These are phyloP conservation scores for Macrophya alboannulata DNA, from an alignment of 2,888 invertebrate species.

Conservation along the genomic window DNA sequence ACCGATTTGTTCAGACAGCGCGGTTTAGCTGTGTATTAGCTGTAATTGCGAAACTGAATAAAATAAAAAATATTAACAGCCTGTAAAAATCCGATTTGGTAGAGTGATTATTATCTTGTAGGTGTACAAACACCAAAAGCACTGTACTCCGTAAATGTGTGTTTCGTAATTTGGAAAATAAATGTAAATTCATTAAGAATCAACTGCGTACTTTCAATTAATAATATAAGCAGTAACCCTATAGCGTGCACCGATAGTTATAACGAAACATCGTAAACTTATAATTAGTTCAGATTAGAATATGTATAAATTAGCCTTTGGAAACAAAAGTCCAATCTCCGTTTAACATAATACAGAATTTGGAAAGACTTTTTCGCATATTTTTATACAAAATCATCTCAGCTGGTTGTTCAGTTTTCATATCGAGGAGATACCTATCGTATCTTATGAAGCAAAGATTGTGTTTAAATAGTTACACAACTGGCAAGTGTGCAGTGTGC, in stretches of 20 bases:
- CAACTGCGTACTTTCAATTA: not conserved
- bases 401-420: too few relatives aligned
- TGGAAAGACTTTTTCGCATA: too few relatives aligned
- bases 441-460: too few relatives aligned
- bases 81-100: too few relatives aligned
- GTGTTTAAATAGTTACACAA: too few relatives aligned
- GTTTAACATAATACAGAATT: too few relatives aligned
- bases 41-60: not conserved
- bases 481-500: too few relatives aligned
- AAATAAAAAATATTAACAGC: not conserved
- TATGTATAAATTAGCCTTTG: not conserved
- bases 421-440: too few relatives aligned
- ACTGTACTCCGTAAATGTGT: not conserved
- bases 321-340: not conserved
- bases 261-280: not conserved
- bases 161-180: not conserved
- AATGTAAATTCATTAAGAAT: not conserved
- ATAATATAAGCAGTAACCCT: not conserved
- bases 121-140: not conserved
- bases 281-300: not conserved
- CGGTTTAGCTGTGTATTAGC: not conserved
- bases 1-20: not conserved
- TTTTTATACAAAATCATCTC: too few relatives aligned
- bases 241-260: not conserved
- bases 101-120: not conserved